Percentiles rank a stretch among this genome's conserved stretches.
phyloP scores from a whole-genome alignment of 2,888 invertebrate genomes.

The Rotaria socialis region DNA sequence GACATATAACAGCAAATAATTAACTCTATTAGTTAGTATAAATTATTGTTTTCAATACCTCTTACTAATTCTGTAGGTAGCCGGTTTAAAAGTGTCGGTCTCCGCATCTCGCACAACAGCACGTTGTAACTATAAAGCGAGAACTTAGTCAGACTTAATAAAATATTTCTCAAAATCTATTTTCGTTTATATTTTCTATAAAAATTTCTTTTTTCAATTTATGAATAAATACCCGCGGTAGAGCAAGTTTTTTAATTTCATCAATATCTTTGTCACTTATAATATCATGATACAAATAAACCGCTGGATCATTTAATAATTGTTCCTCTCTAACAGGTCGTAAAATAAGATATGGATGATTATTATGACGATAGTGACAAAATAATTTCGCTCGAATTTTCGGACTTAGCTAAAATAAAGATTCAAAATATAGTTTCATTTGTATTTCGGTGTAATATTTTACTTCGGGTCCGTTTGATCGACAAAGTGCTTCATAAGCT shows the following conservation, averaged over 20 bases:
- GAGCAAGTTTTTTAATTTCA: slow-evolving; percentile 75
- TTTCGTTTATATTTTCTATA: too few relatives aligned
- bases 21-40: background rate
- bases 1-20: background rate
- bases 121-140: slow-evolving; percentile 39
- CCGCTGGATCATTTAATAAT: slow-evolving; percentile 72
- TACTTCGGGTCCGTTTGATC: slow-evolving; percentile 59
- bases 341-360: slow-evolving; percentile 43
- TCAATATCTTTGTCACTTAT: slow-evolving; percentile 80
- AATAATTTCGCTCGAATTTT: background rate
- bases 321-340: slow-evolving; percentile 52
- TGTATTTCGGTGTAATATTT: background rate
- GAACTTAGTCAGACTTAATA: background rate
- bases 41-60: slow-evolving; percentile 29
- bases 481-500: slow-evolving; percentile 63
- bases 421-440: background rate
- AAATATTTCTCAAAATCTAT: too few relatives aligned
- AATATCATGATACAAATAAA: slow-evolving; percentile 81
- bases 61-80: slow-evolving; percentile 46
- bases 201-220: background rate
- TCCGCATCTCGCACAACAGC: slow-evolving; percentile 45
- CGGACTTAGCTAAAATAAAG: background rate
- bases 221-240: slow-evolving; percentile 70
- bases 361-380: slow-evolving; percentile 27
- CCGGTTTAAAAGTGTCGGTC: slow-evolving; percentile 40